phyloP scores from a whole-genome alignment of 2,888 invertebrate genomes.

The Frankliniella fusca region DNA sequence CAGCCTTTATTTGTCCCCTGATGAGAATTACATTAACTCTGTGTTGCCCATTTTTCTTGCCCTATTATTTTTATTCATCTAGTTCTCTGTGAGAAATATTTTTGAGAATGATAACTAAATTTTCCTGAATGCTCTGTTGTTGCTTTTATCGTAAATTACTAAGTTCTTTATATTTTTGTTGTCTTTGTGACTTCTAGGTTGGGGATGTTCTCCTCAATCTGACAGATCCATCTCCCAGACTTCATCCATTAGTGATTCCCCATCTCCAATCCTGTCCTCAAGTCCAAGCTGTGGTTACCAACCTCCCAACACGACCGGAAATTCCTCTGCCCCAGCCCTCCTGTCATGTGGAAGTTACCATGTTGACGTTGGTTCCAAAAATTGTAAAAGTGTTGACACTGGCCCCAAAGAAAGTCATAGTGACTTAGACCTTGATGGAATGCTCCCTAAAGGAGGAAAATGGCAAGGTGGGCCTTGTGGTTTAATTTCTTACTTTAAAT shows the following conservation, averaged over 20 bases:
- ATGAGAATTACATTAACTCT: slow-evolving; percentile 7
- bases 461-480: slow-evolving; percentile 7
- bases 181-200: slow-evolving; percentile 8
- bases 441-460: neutral
- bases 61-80: neutral
- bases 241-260: neutral
- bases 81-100: neutral
- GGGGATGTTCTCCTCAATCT: neutral
- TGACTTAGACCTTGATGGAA: neutral
- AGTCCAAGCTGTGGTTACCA: neutral
- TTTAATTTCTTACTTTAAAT: neutral
- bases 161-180: neutral
- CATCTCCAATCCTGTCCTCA: neutral
- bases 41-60: neutral
- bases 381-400: neutral
- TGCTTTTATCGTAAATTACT: too few relatives aligned
- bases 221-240: neutral
- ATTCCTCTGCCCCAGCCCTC: neutral
- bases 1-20: neutral
- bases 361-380: neutral
- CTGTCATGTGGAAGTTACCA: neutral
- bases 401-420: neutral
- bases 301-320: neutral
- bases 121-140: too few relatives aligned
- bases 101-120: neutral